These are phyloP conservation scores for Actinia equina DNA, from an alignment of 64 coral and sea anemone genomes.

Conservation along the genomic window DNA sequence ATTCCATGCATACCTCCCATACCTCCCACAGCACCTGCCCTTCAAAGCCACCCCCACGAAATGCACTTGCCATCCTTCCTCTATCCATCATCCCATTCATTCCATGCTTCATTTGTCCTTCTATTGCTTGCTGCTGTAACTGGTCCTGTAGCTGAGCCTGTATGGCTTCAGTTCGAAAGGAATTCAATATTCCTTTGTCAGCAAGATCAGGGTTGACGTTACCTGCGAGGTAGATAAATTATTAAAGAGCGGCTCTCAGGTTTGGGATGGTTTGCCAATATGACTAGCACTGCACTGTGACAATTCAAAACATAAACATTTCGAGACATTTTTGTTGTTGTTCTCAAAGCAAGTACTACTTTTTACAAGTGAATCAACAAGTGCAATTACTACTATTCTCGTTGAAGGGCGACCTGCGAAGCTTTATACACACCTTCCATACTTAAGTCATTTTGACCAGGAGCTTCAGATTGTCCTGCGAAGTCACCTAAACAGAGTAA, in stretches of 20 bases:
- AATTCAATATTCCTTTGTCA: conserved; percentile 22
- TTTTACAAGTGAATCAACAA: no score
- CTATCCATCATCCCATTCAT: background rate
- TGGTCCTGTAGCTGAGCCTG: conserved; percentile 64
- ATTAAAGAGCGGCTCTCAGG: background rate
- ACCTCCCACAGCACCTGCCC: conserved; percentile 25
- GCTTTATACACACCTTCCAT: conserved; percentile 1
- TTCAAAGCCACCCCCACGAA: conserved; percentile 34
- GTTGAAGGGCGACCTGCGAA: no score
- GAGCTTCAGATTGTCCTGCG: conserved; percentile 12
- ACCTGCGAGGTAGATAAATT: background rate
- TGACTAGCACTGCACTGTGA: no score
- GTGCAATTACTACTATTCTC: no score
- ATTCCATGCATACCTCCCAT: no score
- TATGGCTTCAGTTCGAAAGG: conserved; percentile 44
- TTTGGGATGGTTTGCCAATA: no score
- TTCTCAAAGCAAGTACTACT: no score
- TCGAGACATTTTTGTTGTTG: no score
- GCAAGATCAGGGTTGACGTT: conserved; percentile 33
- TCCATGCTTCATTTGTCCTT: conserved; percentile 19
- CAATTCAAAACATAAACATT: no score
- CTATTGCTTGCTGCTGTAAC: conserved; percentile 67
- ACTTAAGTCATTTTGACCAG: conserved; percentile 9
- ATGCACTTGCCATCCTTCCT: conserved; percentile 16
- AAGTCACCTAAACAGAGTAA: background rate